A percentile compares a stretch with the other conserved stretches of the same genome.
Conservation (phyloP, 2,888 invertebrate species). For the Ernsta delagoae region DNA sequence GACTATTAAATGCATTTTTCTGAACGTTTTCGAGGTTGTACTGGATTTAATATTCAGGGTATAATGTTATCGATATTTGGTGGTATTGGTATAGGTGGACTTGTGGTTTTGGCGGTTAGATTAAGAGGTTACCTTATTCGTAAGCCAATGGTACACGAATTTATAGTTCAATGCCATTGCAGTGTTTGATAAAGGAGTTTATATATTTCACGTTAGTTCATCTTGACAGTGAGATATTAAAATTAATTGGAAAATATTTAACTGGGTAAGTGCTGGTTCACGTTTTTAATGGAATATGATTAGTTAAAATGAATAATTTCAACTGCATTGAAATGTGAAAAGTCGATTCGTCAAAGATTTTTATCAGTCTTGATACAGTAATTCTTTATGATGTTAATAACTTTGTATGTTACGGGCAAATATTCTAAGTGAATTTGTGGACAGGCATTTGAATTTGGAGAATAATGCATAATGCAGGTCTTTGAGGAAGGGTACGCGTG, state of each 20-base stretch:
- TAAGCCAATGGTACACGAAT: constrained; percentile 50
- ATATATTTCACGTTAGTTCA: not conserved
- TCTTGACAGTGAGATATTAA: not conserved
- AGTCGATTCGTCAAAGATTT: too few species aligned
- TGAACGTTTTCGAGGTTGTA: constrained; percentile 33
- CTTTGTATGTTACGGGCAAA: too few species aligned
- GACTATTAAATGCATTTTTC: constrained; percentile 33
- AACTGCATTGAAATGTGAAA: not conserved
- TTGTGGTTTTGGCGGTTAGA: constrained; percentile 9
- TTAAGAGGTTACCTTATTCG: constrained; percentile 37
- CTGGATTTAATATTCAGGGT: constrained; percentile 38
- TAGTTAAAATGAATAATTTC: too few species aligned
- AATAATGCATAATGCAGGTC: too few species aligned
- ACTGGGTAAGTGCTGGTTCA: too few species aligned
- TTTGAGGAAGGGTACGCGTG: too few species aligned
- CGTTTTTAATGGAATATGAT: too few species aligned
- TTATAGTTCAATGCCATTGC: constrained; percentile 38
- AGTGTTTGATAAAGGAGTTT: not conserved
- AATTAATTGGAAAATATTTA: not conserved
- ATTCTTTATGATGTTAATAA: too few species aligned
- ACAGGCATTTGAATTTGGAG: too few species aligned
- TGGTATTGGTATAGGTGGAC: constrained; percentile 16
- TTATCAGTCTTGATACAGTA: too few species aligned
- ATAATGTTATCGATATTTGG: constrained; percentile 28
- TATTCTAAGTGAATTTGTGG: too few species aligned